These are phyloP conservation scores for Phyllotreta striolata DNA, from an alignment of 2,888 invertebrate species.

Conservation along the genomic window DNA sequence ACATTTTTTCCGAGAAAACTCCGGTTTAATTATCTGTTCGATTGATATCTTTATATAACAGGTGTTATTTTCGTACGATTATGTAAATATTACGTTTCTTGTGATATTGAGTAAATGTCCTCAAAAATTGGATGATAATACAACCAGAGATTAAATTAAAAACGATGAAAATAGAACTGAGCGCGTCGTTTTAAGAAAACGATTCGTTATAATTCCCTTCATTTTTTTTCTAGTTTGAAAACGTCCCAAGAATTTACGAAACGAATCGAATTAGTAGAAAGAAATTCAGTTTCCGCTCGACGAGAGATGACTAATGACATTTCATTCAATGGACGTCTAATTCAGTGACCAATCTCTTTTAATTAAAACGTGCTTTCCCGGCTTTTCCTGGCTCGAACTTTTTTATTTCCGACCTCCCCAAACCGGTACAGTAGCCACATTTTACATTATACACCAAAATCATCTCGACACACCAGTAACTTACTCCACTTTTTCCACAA, in stretches of 20 bases:
- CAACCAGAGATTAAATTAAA: too few species aligned
- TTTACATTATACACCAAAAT: too few species aligned
- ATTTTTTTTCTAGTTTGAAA: slow-evolving; percentile 14
- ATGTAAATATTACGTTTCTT: too few species aligned
- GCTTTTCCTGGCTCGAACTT: not conserved
- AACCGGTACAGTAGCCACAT: too few species aligned
- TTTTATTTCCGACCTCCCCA: too few species aligned
- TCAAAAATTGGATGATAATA: too few species aligned
- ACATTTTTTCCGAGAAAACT: slow-evolving; percentile 15
- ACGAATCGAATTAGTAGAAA: slow-evolving; percentile 17
- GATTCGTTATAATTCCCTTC: not conserved
- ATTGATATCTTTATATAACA: slow-evolving; percentile 5
- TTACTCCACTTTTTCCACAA: too few species aligned
- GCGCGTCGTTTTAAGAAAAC: too few species aligned
- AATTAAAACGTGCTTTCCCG: slow-evolving; percentile 28
- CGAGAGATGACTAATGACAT: slow-evolving; percentile 32
- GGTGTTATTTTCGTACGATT: slow-evolving; percentile 11
- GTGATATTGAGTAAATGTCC: too few species aligned
- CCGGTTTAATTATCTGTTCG: slow-evolving; percentile 9
- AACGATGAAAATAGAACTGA: too few species aligned
- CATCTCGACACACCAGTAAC: too few species aligned
- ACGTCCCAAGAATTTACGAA: slow-evolving; percentile 14
- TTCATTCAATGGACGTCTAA: slow-evolving; percentile 29
- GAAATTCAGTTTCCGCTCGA: slow-evolving; percentile 27
- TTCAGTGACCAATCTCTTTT: slow-evolving; percentile 31